Evolutionary conservation across 64 coral and sea anemone genomes (phyloP), one percentile per base, ranked within the genome.

Genomic region (Cladopsammia gracilis): DNA sequence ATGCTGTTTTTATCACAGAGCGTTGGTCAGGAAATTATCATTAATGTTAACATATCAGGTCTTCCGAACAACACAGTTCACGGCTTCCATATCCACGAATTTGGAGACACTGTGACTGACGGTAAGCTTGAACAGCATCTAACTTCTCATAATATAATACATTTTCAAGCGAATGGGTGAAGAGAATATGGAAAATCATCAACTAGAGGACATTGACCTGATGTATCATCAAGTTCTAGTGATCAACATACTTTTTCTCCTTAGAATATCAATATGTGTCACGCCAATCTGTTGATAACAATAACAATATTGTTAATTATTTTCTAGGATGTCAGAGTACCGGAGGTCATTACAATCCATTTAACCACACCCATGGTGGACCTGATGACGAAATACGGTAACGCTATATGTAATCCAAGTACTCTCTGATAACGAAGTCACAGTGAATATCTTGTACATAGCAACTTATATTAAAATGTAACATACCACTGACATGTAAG

Each of bases 261-360:
- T 34, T 34, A 34, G 34, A 34, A 34, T 34, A 34, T 34, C 34
- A 34, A 34, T n/a, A n/a, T 34, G 34, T 34, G 34, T 34, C 34
- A 34, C 34, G 34, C 34, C 34, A 34, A 34, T 34, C 34, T 34
- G 34, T 0, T 34, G 34, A 34, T 34, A 34, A 34, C 34, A 34
- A 34, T 34, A 34, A 34, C 34, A 34, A 34, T 34, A 1, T n/a
- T 73, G 46, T 82, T 25, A 4, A 47, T 73, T 71, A 68, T 16
- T 49, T 71, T 22, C 64, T 48, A 96, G 90, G 95, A 46, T 96
- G 95, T 58, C 77, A 87, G 10, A 96, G 95, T 72, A 70, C 90
- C 18, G 95, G 95, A 76, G 78, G 90, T 47, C 95, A 96, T 67
- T 96, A 96, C 90, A 96, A 93, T 42, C 95, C 95, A 4, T 84